Percentiles rank a stretch among this genome's conserved stretches.
These are phyloP conservation scores for Holcopasites calliopsidis DNA, from an alignment of 1,140 invertebrate genomes.

Conservation along the genomic window DNA sequence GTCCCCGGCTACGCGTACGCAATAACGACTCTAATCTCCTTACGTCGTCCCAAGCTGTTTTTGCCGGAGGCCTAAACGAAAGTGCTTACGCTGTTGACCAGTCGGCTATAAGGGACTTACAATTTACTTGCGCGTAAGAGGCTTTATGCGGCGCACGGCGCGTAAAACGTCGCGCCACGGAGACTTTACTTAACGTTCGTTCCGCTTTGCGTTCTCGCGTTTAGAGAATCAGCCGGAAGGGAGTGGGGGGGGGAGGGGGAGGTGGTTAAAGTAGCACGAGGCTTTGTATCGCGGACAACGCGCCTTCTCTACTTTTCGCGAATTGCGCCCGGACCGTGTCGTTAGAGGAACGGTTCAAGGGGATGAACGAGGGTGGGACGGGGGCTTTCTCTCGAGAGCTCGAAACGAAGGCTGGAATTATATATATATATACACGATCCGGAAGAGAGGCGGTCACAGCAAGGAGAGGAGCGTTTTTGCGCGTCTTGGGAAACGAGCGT, in stretches of 20 bases:
- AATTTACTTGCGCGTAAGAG: slow-evolving; percentile 69
- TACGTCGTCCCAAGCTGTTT: slow-evolving; percentile 58
- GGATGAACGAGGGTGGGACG: too few species aligned
- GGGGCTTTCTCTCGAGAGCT: neutral
- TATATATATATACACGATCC: too few species aligned
- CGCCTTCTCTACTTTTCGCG: slow-evolving; percentile 25
- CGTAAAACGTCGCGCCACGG: slow-evolving; percentile 60
- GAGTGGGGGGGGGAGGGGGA: neutral
- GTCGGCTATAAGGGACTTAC: slow-evolving; percentile 65
- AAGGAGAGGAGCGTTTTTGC: neutral
- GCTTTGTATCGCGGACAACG: slow-evolving; percentile 50
- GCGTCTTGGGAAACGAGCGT: slow-evolving; percentile 18
- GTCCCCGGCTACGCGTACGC: slow-evolving; percentile 36
- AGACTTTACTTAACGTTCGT: slow-evolving; percentile 60
- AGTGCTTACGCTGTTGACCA: slow-evolving; percentile 67
- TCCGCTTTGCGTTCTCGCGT: slow-evolving; percentile 54
- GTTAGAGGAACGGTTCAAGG: neutral
- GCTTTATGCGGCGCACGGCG: slow-evolving; percentile 63
- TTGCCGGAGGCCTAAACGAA: slow-evolving; percentile 58
- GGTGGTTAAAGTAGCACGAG: slow-evolving; percentile 12
- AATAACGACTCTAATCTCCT: slow-evolving; percentile 68
- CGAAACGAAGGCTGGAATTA: slow-evolving; percentile 15
- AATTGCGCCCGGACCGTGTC: neutral
- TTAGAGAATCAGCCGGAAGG: too few species aligned
- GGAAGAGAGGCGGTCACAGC: slow-evolving; percentile 23